A percentile compares a stretch with the other conserved stretches of the same genome.
phyloP scores from a whole-genome alignment of 2,113 vertebrate species.

The Piprites chloris region DNA sequence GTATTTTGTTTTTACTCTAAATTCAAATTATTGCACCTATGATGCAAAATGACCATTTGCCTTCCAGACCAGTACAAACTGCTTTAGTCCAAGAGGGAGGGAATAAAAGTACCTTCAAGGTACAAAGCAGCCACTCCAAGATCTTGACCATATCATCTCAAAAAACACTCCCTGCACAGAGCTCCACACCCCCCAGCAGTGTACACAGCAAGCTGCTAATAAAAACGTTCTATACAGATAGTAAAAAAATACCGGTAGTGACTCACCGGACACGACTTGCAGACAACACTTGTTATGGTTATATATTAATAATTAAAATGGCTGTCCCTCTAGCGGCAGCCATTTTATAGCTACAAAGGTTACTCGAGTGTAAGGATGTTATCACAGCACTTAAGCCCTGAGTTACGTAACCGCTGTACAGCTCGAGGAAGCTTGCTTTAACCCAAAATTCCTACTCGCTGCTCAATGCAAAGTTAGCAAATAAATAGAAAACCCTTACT shows the following conservation, averaged over 20 bases:
- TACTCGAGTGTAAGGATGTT: neutral
- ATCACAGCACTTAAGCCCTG: neutral
- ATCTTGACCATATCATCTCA: fast-evolving
- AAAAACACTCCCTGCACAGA: fast-evolving
- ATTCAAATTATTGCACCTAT: fast-evolving
- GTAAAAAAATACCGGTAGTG: fast-evolving
- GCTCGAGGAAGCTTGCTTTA: neutral
- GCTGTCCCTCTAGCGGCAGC: neutral
- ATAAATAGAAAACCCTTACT: fast-evolving
- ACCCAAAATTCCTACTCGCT: fast-evolving
- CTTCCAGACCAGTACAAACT: fast-evolving
- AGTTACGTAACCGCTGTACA: neutral
- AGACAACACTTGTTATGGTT: fast-evolving
- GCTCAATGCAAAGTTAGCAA: fast-evolving
- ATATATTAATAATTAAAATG: neutral
- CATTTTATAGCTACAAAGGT: neutral
- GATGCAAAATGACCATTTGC: neutral
- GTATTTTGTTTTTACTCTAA: neutral
- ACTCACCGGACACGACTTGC: fast-evolving
- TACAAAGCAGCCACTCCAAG: neutral
- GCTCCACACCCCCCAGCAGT: fast-evolving
- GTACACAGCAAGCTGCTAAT: fast-evolving
- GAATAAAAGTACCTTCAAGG: fast-evolving
- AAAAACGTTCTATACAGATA: fast-evolving
- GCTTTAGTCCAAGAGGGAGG: fast-evolving